Evolutionary conservation across 2,888 invertebrate species (phyloP).

Genomic region (Ligdia adustata): DNA sequence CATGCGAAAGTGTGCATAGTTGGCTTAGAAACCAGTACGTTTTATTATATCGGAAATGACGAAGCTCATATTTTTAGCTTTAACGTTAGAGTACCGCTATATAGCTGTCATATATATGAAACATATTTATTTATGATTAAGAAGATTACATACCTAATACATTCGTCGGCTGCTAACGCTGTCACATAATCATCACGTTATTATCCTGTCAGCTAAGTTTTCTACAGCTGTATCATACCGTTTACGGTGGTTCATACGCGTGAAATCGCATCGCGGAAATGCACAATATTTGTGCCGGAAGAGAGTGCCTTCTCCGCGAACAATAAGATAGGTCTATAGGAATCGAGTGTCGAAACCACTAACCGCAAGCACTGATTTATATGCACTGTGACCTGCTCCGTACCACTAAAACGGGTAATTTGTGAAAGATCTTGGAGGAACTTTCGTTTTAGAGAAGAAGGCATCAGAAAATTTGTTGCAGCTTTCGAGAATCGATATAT

Average conservation of each 20-base stretch:
- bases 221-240: background rate
- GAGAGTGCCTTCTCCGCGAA: constrained; percentile 52
- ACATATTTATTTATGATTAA: no score
- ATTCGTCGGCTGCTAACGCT: no score
- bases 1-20: no score
- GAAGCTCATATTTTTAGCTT: no score
- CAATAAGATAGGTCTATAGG: constrained; percentile 57
- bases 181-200: background rate
- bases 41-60: no score
- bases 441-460: constrained; percentile 31
- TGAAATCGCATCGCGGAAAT: constrained; percentile 37
- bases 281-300: constrained; percentile 49
- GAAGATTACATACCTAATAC: no score
- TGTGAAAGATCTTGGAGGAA: constrained; percentile 29
- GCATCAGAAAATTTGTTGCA: no score
- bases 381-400: constrained; percentile 41
- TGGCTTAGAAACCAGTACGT: no score
- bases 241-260: background rate
- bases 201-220: background rate
- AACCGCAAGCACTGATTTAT: constrained; percentile 53
- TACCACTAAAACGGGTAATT: constrained; percentile 41
- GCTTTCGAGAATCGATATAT: no score
- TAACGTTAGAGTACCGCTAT: no score
- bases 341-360: constrained; percentile 52
- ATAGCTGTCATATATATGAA: no score